phyloP scores from a whole-genome alignment of 2,888 invertebrate genomes.

The Chymomyza caudatula region DNA sequence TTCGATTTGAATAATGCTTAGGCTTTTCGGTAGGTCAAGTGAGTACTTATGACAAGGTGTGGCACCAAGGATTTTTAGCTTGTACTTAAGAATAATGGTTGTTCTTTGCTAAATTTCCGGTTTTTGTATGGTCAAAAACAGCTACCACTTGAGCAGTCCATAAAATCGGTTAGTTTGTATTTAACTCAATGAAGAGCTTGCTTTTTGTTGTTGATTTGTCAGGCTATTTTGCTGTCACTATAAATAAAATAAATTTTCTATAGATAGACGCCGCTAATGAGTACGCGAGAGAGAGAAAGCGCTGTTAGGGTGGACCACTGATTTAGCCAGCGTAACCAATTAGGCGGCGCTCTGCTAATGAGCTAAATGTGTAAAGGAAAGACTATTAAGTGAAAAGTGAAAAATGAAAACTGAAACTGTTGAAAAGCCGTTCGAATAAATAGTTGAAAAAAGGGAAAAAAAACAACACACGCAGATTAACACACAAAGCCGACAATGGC shows the following conservation, averaged over 20 bases:
- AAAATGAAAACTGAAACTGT: conserved; percentile 32
- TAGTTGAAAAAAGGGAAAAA: conserved; percentile 10
- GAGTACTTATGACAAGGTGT: no score
- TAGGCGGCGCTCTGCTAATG: conserved; percentile 59
- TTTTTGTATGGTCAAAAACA: no score
- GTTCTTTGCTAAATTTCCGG: no score
- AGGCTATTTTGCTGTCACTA: background rate
- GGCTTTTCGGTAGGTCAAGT: no score
- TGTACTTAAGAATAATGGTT: no score
- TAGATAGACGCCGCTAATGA: conserved; percentile 41
- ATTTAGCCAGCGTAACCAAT: conserved; percentile 62
- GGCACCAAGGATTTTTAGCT: no score
- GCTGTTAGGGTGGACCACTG: conserved; percentile 23
- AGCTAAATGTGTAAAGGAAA: conserved; percentile 38
- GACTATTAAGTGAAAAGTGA: conserved; percentile 19
- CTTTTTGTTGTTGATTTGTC: background rate
- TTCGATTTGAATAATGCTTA: no score
- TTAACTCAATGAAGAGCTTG: background rate
- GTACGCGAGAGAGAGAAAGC: conserved; percentile 7
- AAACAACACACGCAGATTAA: conserved; percentile 2
- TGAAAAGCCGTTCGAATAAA: conserved; percentile 51
- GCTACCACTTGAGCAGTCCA: background rate
- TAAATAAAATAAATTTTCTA: background rate
- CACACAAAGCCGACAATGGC: conserved; percentile 7
- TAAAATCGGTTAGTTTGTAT: background rate